Evolutionary conservation across 2,888 invertebrate genomes (phyloP).

Genomic region (Drosophila stalkeri): DNA sequence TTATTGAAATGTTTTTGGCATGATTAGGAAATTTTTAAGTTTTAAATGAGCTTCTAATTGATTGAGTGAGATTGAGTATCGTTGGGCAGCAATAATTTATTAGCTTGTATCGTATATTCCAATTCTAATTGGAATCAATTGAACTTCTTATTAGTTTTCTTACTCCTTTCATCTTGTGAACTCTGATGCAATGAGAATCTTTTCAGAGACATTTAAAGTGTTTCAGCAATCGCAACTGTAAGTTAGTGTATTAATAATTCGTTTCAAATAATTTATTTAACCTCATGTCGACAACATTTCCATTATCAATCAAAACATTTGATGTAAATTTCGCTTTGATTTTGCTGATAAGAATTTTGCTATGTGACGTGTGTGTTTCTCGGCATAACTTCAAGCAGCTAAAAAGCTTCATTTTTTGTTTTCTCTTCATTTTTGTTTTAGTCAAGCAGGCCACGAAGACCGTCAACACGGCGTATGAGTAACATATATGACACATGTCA

Average conservation of each 20-base stretch:
- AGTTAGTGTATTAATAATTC: conserved; percentile 30
- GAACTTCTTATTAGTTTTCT: no score
- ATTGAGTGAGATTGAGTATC: no score
- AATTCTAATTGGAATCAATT: no score
- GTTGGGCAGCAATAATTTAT: no score
- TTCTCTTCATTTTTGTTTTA: background rate
- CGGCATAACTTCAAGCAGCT: conserved; percentile 21
- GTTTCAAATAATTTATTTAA: background rate
- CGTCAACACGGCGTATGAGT: conserved; percentile 53
- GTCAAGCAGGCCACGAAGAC: conserved; percentile 14
- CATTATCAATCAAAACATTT: conserved; percentile 38
- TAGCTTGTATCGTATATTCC: no score
- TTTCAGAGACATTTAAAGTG: no score
- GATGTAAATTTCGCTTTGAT: conserved; percentile 49
- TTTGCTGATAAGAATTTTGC: conserved; percentile 34
- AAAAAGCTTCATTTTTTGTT: conserved; percentile 11
- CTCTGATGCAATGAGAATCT: no score
- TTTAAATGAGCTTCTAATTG: no score
- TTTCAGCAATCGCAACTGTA: no score
- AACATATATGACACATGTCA: conserved; percentile 70
- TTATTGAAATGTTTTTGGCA: background rate
- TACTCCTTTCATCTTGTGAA: no score
- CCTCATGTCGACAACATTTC: conserved; percentile 15
- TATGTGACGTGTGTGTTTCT: conserved; percentile 13
- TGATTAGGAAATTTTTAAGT: no score